Evolutionary conservation across 1,140 invertebrate genomes (phyloP), one percentile per base, ranked within the genome.

Genomic region (Calephelis nemesis): DNA sequence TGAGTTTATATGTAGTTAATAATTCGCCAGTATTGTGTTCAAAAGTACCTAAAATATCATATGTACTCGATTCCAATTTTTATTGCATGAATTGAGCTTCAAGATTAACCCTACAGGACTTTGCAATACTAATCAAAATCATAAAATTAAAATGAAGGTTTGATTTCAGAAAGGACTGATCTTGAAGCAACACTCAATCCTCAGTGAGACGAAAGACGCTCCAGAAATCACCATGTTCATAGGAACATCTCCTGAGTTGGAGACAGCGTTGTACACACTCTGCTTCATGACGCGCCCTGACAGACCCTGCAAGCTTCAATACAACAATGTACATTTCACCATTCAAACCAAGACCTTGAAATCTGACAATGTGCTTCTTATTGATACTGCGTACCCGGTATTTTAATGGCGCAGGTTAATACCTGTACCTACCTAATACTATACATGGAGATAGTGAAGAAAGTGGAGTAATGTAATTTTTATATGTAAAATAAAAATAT

Each of bases 201-300:
- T 91, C 7, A 90, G 87, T 58, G 85, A 90, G 13, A 91, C 89
- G 0, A 91, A 91, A 54, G 89, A 91, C 70, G 87, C 87, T 0
- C 89, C 87, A 6, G 86, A 91, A 67, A 76, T 90, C 13, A 89
- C 67, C 19, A 94, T 98, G 92, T 98, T 98, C 82, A 94, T 98
- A 64, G 98, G 98, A 19, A 98, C 97, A 0, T 98, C 97, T 67
- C 98, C 98, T 0, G 98, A 98, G 88, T 93, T 98, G 74, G 98
- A 99, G 90, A 94, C 98, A 82, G 96, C 97, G 12, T 90, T 98
- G 4, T 98, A 98, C 84, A 97, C 97, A 0, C 93, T 97, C 1
- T 98, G 97, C 83, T 97, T 97, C 87, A 92, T 96, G 74, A 87
- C 95, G 0, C 93, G 96, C 71, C 94, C 96, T 0, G 95, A 97